Conservation (phyloP, 2,888 invertebrate genomes). For the Morinoia aosen region DNA sequence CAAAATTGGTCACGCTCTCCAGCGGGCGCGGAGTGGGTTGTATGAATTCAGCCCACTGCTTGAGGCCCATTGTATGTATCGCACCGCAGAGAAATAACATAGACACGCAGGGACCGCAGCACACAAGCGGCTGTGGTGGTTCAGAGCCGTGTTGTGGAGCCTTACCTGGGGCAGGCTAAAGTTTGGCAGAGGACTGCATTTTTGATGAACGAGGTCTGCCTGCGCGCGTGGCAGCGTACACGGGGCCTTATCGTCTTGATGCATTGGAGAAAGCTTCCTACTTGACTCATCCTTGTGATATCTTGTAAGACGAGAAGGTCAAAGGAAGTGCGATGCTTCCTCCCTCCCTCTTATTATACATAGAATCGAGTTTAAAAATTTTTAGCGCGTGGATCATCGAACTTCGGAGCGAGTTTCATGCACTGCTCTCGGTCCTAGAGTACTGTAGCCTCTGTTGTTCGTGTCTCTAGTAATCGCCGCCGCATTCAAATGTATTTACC, state of each 20-base stretch:
- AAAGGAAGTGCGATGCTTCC: not conserved
- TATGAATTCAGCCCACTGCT: not conserved
- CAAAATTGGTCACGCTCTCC: slow-evolving; percentile 3
- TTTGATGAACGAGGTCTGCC: slow-evolving; percentile 2
- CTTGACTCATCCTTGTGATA: not conserved
- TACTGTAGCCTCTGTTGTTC: not conserved
- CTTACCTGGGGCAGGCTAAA: not conserved
- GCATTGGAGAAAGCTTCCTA: slow-evolving; percentile 42
- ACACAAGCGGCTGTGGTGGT: not conserved
- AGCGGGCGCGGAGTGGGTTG: not conserved
- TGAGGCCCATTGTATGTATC: not conserved
- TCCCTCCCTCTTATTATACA: not conserved
- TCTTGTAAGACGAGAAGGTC: slow-evolving; percentile 41
- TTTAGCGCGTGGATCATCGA: not conserved
- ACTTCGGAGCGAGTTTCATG: not conserved
- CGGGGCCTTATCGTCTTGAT: slow-evolving; percentile 11
- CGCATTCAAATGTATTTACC: not conserved
- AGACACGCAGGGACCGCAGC: not conserved
- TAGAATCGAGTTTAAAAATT: not conserved
- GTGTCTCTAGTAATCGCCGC: not conserved
- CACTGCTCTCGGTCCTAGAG: not conserved
- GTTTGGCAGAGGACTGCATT: not conserved
- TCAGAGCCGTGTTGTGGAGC: not conserved
- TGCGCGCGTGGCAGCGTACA: not conserved
- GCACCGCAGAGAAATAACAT: not conserved